These are phyloP conservation scores for Neoarius graeffei DNA, from an alignment of 2,113 vertebrate species.

Conservation along the genomic window DNA sequence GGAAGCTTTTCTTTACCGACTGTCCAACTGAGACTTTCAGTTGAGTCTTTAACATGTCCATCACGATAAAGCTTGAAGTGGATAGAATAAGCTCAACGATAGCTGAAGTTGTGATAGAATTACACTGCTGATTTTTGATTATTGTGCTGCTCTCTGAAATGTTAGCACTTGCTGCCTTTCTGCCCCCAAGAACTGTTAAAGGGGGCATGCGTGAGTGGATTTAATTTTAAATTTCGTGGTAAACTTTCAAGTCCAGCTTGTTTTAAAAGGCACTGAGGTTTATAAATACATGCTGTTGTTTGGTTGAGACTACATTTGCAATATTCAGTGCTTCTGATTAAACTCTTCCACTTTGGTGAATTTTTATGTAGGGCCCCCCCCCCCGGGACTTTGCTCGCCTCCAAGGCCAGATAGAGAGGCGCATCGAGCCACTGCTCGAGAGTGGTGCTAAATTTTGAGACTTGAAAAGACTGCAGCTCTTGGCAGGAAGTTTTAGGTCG, in stretches of 20 bases:
- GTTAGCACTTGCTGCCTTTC: slow-evolving; percentile 68
- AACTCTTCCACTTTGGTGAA: slow-evolving; percentile 64
- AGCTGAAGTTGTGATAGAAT: slow-evolving; percentile 28
- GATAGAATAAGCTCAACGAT: slow-evolving; percentile 7
- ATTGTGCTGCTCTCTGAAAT: slow-evolving; percentile 43
- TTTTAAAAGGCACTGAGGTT: slow-evolving; percentile 47
- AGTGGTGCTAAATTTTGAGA: slow-evolving; percentile 69
- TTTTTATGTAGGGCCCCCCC: slow-evolving; percentile 44
- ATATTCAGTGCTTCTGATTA: slow-evolving; percentile 61
- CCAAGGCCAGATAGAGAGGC: slow-evolving; percentile 64
- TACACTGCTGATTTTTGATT: slow-evolving; percentile 47
- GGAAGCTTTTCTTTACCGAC: slow-evolving; percentile 31
- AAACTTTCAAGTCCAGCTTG: slow-evolving; percentile 55
- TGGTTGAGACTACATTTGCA: slow-evolving; percentile 60
- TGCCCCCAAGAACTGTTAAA: slow-evolving; percentile 66
- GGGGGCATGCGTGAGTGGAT: slow-evolving; percentile 53
- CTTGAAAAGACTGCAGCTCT: slow-evolving; percentile 55
- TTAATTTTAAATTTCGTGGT: slow-evolving; percentile 63
- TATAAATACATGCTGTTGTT: slow-evolving; percentile 23
- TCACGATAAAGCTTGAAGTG: slow-evolving; percentile 14
- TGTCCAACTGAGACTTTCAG: slow-evolving; percentile 16
- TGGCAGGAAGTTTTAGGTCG: background rate
- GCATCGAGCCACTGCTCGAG: slow-evolving; percentile 63
- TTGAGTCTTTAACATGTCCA: slow-evolving; percentile 13
- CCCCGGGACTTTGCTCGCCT: slow-evolving; percentile 34